phyloP scores from a whole-genome alignment of 92 coral and sea anemone species.

The Palythoa grandiflora region DNA sequence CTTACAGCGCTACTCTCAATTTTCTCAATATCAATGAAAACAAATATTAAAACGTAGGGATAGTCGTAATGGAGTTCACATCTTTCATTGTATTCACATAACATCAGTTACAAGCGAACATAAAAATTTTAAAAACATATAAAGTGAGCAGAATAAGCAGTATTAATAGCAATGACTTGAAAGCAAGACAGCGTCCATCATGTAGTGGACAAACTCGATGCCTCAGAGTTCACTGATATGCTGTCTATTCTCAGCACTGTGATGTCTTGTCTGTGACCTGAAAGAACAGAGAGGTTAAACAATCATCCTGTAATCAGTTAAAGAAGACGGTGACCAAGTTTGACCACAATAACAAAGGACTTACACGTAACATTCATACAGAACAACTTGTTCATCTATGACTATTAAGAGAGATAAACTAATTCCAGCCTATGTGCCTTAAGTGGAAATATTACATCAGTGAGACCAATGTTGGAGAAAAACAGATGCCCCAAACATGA shows the following conservation, averaged over 20 bases:
- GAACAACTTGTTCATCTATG: too few species aligned
- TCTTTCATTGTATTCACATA: not conserved
- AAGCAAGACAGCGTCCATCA: not conserved
- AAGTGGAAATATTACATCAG: too few species aligned
- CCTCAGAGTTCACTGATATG: conserved; percentile 67
- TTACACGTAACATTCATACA: too few species aligned
- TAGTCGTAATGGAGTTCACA: not conserved
- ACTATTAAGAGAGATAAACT: too few species aligned
- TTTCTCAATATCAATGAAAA: not conserved
- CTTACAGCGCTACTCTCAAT: not conserved
- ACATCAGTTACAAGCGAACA: not conserved
- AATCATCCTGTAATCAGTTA: not conserved
- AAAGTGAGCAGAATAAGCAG: not conserved
- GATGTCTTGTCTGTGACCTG: conserved; percentile 97
- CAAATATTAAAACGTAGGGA: not conserved
- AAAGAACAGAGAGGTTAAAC: not conserved
- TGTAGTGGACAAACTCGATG: conserved; percentile 8
- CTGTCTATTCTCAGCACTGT: conserved; percentile 87
- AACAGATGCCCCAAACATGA: too few species aligned
- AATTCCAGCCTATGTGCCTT: too few species aligned
- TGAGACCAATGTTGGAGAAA: too few species aligned
- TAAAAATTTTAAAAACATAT: not conserved
- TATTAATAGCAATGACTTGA: not conserved
- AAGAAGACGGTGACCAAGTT: not conserved
- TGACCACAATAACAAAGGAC: too few species aligned